Base-by-base conservation (phyloP, 2,113 vertebrate genomes). In the Planiliza haematocheilus region DNA sequence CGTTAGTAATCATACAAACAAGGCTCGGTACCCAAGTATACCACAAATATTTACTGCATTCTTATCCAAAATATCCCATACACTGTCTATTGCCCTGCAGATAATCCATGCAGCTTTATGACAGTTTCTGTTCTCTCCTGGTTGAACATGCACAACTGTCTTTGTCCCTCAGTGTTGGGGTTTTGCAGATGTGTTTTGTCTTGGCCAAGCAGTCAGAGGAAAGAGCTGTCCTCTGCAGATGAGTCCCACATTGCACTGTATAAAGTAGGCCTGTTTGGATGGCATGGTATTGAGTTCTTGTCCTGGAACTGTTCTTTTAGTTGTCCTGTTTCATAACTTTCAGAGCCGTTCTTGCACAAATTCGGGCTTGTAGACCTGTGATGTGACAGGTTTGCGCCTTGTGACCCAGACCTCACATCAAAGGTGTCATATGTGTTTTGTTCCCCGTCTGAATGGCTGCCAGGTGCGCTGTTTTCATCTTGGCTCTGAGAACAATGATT, bases 191-290 rank as follows among this genome's bases (percentile, higher is more conserved):
- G 1, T 39, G 37, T 1, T 20, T 9, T 9, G 8, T 67, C 12
- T 59, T 36, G 6, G 5, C 48, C 18, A n/a, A 24, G 7, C 12
- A 41, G 3, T 91, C 66, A 92, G 30, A 86, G 80, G 46, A 82
- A 80, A 14, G 83, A 86, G 63, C 65, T 77, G 51, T 91, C 80
- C 59, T 88, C 83, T 52, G 13, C 68, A 37, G 75, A 73, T 34
- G 14, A 62, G 67, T 88, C 86, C 91, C 90, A 92, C 51, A 80
- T 24, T 5, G 42, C 91, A 57, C 49, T 80, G 77, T 56, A 74
- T 9, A 18, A 69, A 57, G 49, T 79, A 45, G 37, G 30, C 41
- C 52, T 20, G 56, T 53, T 68, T 10, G 65, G 53, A 16, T 1
- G 81, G 1, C 30, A 30, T 1, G 36, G 30, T 3, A 24, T 8